Evolutionary conservation across 2,888 invertebrate genomes (phyloP).

Genomic region (Rhimphoctona megacephalus): DNA sequence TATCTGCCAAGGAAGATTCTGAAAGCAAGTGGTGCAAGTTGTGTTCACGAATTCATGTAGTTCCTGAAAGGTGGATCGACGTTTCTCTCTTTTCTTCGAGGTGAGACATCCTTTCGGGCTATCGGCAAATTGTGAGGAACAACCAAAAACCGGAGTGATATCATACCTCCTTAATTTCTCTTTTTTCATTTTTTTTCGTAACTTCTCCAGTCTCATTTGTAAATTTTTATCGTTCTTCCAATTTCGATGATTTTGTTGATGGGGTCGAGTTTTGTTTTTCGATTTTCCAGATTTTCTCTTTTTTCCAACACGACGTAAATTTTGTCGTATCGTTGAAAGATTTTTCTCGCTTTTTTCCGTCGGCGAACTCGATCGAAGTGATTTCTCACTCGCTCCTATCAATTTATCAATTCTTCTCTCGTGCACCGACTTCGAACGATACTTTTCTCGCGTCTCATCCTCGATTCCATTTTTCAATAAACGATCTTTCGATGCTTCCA

Average conservation of each 20-base stretch:
- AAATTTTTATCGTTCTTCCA: not conserved
- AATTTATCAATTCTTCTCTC: conserved; percentile 40
- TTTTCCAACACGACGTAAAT: not conserved
- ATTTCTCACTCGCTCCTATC: conserved; percentile 52
- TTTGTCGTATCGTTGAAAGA: conserved; percentile 5
- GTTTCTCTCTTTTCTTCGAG: conserved; percentile 19
- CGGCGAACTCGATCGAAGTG: conserved; percentile 21
- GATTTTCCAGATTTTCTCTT: not conserved
- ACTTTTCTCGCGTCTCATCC: conserved; percentile 10
- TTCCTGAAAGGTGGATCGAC: not conserved
- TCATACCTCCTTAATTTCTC: not conserved
- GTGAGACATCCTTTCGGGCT: not conserved
- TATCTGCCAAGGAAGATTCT: not conserved
- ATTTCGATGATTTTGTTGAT: not conserved
- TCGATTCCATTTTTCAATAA: not conserved
- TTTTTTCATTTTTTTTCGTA: conserved; percentile 1
- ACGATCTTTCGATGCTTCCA: not conserved
- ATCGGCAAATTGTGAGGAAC: not conserved
- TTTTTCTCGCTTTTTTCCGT: not conserved
- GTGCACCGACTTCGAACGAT: not conserved
- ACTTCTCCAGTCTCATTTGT: not conserved
- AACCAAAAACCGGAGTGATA: not conserved
- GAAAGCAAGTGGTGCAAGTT: not conserved
- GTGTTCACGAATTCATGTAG: not conserved
- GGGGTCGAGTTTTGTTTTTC: not conserved